Evolutionary conservation across 2,888 invertebrate genomes (phyloP).

Genomic region (Cephus runcator): DNA sequence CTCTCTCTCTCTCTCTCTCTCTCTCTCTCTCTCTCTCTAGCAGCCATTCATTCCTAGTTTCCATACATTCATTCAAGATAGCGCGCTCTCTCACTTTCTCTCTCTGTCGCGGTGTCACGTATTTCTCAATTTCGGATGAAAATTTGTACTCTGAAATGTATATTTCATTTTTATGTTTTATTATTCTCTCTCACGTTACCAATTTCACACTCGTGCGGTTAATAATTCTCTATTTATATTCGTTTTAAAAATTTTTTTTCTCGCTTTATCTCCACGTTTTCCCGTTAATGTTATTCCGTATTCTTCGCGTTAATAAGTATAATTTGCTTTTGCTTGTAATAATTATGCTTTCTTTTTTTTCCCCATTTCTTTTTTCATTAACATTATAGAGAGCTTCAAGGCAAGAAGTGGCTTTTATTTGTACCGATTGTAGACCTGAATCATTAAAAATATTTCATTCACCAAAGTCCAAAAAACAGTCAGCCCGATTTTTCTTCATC

Average conservation of each 20-base stretch:
- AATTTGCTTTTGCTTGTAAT: constrained; percentile 14
- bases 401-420: constrained; percentile 63
- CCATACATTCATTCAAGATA: too few relatives aligned
- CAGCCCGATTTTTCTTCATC: not conserved
- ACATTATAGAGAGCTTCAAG: constrained; percentile 62
- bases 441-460: constrained; percentile 31
- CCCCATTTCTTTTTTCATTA: constrained; percentile 20
- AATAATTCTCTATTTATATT: too few relatives aligned
- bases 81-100: not conserved
- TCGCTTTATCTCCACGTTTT: constrained; percentile 24
- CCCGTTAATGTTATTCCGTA: constrained; percentile 19
- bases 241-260: constrained; percentile 4
- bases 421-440: constrained; percentile 61
- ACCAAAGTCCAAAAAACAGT: too few relatives aligned
- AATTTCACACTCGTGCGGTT: too few relatives aligned
- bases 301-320: constrained; percentile 10
- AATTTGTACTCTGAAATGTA: constrained; percentile 61
- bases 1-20: not conserved
- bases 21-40: too few relatives aligned
- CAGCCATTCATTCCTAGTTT: too few relatives aligned
- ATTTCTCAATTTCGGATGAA: constrained; percentile 35
- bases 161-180: constrained; percentile 23
- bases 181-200: not conserved
- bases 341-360: constrained; percentile 12
- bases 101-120: not conserved